These are phyloP conservation scores for Brachionus asplanchnoidis DNA, from an alignment of 1,140 invertebrate species.

Conservation along the genomic window DNA sequence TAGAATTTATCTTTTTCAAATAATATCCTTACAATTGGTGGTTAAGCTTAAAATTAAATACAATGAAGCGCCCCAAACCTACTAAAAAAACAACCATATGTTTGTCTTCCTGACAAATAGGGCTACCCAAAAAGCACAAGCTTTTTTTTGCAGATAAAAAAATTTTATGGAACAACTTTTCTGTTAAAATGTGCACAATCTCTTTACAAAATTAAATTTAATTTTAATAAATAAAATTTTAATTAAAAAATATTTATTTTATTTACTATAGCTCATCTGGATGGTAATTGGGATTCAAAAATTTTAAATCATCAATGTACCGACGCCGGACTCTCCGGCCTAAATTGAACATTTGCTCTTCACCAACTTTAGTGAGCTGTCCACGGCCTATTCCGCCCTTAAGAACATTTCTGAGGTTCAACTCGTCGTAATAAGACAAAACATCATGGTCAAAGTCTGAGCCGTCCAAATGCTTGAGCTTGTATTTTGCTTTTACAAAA, in stretches of 20 bases:
- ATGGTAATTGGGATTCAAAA: slow-evolving; percentile 2
- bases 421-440: slow-evolving; percentile 20
- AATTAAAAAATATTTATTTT: neutral
- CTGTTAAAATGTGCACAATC: no score
- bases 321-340: neutral
- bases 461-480: slow-evolving; percentile 1
- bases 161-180: no score
- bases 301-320: neutral
- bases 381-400: neutral
- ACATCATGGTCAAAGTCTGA: slow-evolving; percentile 36
- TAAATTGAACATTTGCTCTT: slow-evolving; percentile 36
- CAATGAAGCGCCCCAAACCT: no score
- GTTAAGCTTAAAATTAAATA: no score
- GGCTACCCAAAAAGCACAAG: no score
- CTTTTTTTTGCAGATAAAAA: no score
- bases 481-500: slow-evolving; percentile 21
- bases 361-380: slow-evolving; percentile 26
- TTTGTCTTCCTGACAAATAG: no score
- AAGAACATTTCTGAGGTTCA: neutral
- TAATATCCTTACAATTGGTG: no score
- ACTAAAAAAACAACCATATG: no score
- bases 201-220: no score
- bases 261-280: slow-evolving; percentile 21
- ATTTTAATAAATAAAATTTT: no score
- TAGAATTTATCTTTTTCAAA: no score